Evolutionary conservation across 2,113 vertebrate genomes (phyloP), one percentile per base, ranked within the genome.

Genomic region (Cinclus cinclus): DNA sequence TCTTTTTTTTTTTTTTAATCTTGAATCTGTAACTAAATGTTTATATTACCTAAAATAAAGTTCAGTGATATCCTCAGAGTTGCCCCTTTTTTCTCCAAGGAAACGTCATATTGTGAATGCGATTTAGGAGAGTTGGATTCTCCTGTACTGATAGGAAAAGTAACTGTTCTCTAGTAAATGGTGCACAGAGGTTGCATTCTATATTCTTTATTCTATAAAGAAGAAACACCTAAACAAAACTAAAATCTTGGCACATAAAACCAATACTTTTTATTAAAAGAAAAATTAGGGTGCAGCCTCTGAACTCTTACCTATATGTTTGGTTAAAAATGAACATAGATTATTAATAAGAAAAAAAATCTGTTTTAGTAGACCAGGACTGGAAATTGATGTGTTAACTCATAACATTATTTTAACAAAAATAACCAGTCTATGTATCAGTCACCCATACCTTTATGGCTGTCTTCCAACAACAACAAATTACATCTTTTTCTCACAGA

Each of bases 31-130:
- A 53, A 28, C 12, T 39, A 31, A 77, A 28, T 0, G 0, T 73
- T 77, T 63, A 16, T 49, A 9, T 81, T 59, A 28, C 35, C 14
- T n/a, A 41, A 65, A 39, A 13, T 31, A n/a, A 68, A 55, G 9
- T 41, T 49, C 41, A 11, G 4, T 21, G 10, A 77, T 23, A 35
- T 35, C 6, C 42, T 71, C 17, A 30, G n/a, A 41, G 10, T 0
- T 59, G 8, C 5, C 15, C 24, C 3, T 5, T 7, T 67, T 56
- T 42, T 9, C 5, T 13, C 13, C 17, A 25, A 28, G 35, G 27
- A 58, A 56, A 22, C 0, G 0, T 52, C 11, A 8, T 17, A 7
- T 30, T 39, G 12, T 49, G 27, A 5, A 4, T 58, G 24, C 59
- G 22, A 71, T 33, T 90, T 56, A 39, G 63, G 10, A 3, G 1